Evolutionary conservation across 2,888 invertebrate genomes (phyloP).

Genomic region (Pherbina coryleti): DNA sequence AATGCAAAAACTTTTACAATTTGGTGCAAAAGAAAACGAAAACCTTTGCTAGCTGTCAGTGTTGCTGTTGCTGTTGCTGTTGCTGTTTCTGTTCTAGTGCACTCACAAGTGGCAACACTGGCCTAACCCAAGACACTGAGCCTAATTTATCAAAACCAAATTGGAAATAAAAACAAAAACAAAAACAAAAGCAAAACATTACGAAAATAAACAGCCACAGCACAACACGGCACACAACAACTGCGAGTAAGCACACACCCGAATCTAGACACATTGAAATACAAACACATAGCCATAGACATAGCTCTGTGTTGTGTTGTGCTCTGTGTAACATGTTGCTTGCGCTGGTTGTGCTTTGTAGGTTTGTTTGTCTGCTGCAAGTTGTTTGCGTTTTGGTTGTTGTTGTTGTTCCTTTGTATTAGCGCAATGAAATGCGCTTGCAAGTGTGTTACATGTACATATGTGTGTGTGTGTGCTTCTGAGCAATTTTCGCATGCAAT

Average conservation of each 20-base stretch:
- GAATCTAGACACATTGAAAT: not conserved
- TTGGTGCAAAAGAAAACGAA: conserved; percentile 42
- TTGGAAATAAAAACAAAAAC: not conserved
- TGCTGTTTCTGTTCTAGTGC: conserved; percentile 34
- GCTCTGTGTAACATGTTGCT: conserved; percentile 24
- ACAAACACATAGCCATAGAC: not conserved
- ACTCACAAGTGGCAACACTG: conserved; percentile 47
- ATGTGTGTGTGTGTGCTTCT: not conserved
- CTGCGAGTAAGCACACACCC: not conserved
- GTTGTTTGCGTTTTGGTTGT: not conserved
- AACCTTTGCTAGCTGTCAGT: conserved; percentile 8
- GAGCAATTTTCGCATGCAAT: not conserved
- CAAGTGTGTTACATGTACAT: not conserved
- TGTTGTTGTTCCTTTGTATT: conserved; percentile 30
- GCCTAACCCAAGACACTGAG: conserved; percentile 60
- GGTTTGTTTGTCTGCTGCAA: not conserved
- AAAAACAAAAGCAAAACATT: not conserved
- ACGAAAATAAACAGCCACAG: conserved; percentile 32
- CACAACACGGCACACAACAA: not conserved
- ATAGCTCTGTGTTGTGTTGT: not conserved
- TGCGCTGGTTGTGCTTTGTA: not conserved
- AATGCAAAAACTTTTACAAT: conserved; percentile 64
- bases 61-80: conserved; percentile 30
- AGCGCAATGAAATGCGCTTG: conserved; percentile 20
- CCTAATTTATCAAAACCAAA: conserved; percentile 66